Evolutionary conservation across 2,797 vertebrate genomes (phyloP).

Genomic region (Chaetophractus vellerosus): DNA sequence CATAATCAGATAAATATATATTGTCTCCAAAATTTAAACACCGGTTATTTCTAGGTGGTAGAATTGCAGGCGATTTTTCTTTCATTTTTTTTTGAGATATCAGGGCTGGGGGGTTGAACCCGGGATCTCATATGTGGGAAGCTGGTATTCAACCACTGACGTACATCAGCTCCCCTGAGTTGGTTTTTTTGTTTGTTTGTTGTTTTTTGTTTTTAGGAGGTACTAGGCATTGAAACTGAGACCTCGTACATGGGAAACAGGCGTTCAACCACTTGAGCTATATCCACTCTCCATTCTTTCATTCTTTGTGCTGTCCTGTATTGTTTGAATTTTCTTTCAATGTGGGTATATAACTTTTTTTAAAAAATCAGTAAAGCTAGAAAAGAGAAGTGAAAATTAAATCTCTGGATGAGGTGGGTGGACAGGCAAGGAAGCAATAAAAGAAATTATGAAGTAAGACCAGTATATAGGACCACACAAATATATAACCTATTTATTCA

Average conservation of each 20-base stretch:
- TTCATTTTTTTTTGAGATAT: too few species aligned
- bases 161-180: too few species aligned
- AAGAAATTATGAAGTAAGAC: background rate
- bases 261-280: too few species aligned
- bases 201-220: too few species aligned
- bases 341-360: background rate
- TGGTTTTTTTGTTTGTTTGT: too few species aligned
- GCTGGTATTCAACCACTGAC: too few species aligned
- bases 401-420: background rate
- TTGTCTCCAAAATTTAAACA: background rate
- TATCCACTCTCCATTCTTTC: background rate
- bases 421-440: background rate
- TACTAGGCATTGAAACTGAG: too few species aligned
- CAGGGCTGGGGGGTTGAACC: too few species aligned
- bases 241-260: too few species aligned
- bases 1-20: background rate
- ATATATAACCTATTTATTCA: background rate
- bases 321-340: slow-evolving; percentile 45
- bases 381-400: background rate
- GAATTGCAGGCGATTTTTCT: background rate
- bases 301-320: background rate
- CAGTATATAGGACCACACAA: too few species aligned
- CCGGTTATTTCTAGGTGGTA: background rate
- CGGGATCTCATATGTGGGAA: too few species aligned
- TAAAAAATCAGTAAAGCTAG: background rate